phyloP scores from a whole-genome alignment of 2,113 vertebrate species.

The Buteo buteo region DNA sequence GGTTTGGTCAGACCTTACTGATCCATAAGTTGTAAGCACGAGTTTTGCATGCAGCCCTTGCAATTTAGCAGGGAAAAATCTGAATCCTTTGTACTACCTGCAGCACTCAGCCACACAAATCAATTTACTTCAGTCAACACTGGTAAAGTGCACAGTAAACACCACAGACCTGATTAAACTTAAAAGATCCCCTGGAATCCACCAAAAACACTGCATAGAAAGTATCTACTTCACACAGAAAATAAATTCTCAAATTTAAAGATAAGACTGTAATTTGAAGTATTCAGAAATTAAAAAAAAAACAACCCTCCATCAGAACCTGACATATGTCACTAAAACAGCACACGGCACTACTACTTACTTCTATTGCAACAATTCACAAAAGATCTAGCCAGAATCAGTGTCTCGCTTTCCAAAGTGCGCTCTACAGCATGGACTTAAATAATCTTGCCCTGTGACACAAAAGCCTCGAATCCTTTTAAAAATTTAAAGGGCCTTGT shows the following conservation, averaged over 20 bases:
- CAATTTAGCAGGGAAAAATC: neutral
- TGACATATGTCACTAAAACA: fast-evolving
- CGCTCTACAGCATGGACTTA: fast-evolving
- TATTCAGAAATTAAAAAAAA: neutral
- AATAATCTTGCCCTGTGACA: neutral
- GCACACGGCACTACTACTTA: neutral
- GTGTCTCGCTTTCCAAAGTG: fast-evolving
- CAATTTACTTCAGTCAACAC: neutral
- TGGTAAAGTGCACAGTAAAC: neutral
- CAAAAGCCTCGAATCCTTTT: neutral
- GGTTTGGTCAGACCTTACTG: neutral
- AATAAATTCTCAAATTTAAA: neutral
- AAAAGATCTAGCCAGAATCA: neutral
- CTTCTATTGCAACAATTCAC: neutral
- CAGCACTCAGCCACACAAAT: neutral
- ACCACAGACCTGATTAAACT: neutral
- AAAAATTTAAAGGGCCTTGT: neutral
- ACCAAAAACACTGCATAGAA: neutral
- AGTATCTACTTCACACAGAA: neutral
- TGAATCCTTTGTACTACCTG: neutral
- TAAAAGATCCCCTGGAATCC: neutral
- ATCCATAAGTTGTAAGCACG: fast-evolving
- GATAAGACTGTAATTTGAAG: neutral
- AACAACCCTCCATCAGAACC: neutral
- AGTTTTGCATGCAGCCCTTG: neutral